Percentiles rank a stretch among this genome's conserved stretches.
phyloP scores from a whole-genome alignment of 2,797 vertebrate species.

The Microhierax caerulescens region DNA sequence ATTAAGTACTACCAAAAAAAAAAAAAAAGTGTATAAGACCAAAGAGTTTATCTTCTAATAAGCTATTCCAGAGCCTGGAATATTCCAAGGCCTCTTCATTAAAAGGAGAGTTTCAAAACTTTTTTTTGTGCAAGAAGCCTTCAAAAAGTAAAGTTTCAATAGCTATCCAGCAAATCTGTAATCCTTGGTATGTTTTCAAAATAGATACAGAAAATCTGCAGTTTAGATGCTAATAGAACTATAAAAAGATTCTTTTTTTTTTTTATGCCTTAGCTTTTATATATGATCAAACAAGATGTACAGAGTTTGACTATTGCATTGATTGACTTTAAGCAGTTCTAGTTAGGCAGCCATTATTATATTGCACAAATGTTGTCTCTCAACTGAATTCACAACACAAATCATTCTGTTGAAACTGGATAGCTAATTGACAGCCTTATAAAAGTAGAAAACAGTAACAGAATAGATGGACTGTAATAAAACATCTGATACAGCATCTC shows the following conservation, averaged over 20 bases:
- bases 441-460: background rate
- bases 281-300: background rate
- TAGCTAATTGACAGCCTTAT: conserved; percentile 48
- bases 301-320: background rate
- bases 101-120: background rate
- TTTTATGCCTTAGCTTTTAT: background rate
- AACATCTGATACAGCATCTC: conserved; percentile 56
- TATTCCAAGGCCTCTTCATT: background rate
- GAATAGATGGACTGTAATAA: conserved; percentile 58
- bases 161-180: background rate
- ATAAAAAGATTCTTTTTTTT: background rate
- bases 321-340: conserved; percentile 8
- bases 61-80: background rate
- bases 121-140: background rate
- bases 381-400: conserved; percentile 40
- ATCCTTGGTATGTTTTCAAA: background rate
- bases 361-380: conserved; percentile 32
- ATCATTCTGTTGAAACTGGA: conserved; percentile 43
- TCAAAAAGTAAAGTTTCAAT: background rate
- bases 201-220: background rate
- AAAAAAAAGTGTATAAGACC: background rate
- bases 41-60: background rate
- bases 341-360: conserved; percentile 13
- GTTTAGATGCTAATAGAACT: background rate
- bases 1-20: background rate